phyloP scores from a whole-genome alignment of 2,113 vertebrate genomes.

The Sylvia atricapilla region DNA sequence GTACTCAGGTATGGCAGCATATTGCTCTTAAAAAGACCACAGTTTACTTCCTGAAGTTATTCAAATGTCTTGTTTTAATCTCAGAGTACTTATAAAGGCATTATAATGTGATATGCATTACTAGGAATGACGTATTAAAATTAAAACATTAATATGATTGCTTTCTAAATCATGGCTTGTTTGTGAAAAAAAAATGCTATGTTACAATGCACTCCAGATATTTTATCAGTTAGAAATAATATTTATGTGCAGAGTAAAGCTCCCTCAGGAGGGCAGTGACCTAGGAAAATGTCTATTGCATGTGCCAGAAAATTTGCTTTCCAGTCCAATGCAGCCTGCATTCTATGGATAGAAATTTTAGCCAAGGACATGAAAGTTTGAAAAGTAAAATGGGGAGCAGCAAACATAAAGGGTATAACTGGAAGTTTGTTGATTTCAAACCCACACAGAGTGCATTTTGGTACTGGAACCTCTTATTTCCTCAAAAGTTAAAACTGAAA shows the following conservation, averaged over 20 bases:
- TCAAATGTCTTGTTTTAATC: neutral
- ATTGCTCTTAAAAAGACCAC: neutral
- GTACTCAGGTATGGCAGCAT: neutral
- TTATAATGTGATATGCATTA: neutral
- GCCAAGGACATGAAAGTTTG: neutral
- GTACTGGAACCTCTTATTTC: neutral
- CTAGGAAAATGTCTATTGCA: neutral
- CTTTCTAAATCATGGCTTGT: neutral
- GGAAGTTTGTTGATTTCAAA: neutral
- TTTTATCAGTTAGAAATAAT: neutral
- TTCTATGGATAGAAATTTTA: neutral
- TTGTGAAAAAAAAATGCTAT: neutral
- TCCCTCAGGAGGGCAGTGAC: neutral
- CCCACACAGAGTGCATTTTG: neutral
- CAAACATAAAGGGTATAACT: neutral
- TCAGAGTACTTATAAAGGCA: neutral
- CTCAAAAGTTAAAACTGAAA: neutral
- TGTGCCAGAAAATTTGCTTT: neutral
- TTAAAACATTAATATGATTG: neutral
- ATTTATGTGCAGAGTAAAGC: neutral
- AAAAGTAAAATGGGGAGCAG: neutral
- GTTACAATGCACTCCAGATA: neutral
- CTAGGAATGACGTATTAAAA: neutral
- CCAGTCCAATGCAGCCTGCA: neutral
- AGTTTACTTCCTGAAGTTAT: neutral